A percentile compares a stretch with the other conserved stretches of the same genome.
Conservation (phyloP, 2,113 vertebrate genomes). For the Semicossyphus pulcher region DNA sequence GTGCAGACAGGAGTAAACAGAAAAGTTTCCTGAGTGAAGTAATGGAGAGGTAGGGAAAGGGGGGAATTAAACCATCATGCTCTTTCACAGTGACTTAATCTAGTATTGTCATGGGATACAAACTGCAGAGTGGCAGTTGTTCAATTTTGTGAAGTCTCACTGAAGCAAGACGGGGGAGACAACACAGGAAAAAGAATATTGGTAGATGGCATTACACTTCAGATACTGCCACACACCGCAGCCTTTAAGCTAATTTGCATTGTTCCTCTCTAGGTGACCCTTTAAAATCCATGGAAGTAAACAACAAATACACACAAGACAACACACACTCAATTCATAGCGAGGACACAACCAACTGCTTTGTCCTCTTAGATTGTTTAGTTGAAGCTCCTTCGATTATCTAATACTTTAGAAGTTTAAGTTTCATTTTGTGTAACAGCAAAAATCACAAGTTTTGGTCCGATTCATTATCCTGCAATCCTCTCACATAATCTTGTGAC, state of each 20-base stretch:
- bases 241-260: too few relatives aligned
- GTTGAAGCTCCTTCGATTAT: too few relatives aligned
- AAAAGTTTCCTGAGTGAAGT: neutral
- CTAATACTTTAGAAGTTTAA: too few relatives aligned
- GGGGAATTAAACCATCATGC: neutral
- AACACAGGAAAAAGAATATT: neutral
- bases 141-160: neutral
- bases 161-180: neutral
- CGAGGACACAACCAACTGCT: too few relatives aligned
- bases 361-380: too few relatives aligned
- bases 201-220: neutral
- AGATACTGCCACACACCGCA: too few relatives aligned
- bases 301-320: too few relatives aligned
- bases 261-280: too few relatives aligned
- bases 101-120: neutral
- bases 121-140: neutral
- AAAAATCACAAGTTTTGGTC: neutral
- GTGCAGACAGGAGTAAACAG: neutral
- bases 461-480: neutral
- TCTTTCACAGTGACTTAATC: neutral
- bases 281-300: too few relatives aligned
- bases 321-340: too few relatives aligned
- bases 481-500: conserved; percentile 5
- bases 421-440: neutral
- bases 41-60: neutral